phyloP scores from a whole-genome alignment of 2,113 vertebrate species.

The Pardalotus punctatus region DNA sequence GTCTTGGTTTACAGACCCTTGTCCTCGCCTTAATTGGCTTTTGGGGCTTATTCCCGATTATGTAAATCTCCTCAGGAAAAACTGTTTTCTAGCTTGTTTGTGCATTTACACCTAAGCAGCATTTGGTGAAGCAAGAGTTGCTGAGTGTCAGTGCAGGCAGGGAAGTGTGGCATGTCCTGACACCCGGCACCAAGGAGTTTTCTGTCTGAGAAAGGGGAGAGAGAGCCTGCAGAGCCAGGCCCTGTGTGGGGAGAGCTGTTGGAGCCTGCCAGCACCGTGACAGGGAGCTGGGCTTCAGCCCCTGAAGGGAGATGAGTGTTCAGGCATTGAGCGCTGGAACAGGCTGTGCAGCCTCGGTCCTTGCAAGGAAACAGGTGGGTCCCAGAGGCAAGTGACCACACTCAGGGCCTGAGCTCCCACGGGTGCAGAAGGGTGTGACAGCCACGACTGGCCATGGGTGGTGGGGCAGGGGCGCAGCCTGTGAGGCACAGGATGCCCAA shows the following conservation, averaged over 20 bases:
- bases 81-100: neutral
- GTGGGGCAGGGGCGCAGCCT: neutral
- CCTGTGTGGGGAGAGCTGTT: fast-evolving
- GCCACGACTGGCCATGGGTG: fast-evolving
- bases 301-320: fast-evolving
- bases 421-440: neutral
- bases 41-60: neutral
- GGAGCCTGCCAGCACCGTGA: fast-evolving
- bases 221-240: neutral
- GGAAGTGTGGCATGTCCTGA: fast-evolving
- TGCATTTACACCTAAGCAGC: neutral
- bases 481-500: fast-evolving
- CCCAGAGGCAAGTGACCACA: fast-evolving
- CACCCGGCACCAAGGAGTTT: fast-evolving
- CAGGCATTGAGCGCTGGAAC: fast-evolving
- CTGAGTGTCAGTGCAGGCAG: neutral
- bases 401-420: fast-evolving
- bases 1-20: neutral
- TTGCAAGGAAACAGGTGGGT: fast-evolving
- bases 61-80: neutral
- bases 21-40: neutral
- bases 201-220: neutral
- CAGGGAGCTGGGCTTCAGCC: neutral
- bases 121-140: neutral
- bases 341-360: neutral